These are phyloP conservation scores for Brachyopa scutellaris DNA, from an alignment of 2,888 invertebrate species.

Conservation along the genomic window DNA sequence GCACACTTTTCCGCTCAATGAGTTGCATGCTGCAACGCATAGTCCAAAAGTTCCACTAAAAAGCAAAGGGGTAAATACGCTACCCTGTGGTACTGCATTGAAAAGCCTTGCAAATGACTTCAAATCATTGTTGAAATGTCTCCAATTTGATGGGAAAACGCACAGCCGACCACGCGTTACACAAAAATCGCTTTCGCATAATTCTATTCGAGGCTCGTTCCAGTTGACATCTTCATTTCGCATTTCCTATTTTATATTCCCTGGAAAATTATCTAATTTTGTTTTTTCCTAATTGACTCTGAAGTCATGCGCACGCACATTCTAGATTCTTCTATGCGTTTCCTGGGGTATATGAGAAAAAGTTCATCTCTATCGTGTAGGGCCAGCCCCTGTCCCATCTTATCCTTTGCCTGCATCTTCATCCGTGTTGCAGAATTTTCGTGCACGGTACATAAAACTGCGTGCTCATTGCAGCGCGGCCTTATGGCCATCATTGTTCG, in stretches of 20 bases:
- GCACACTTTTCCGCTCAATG: slow-evolving; percentile 51
- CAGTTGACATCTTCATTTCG: slow-evolving; percentile 27
- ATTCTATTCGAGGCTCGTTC: neutral
- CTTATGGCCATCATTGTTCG: slow-evolving; percentile 34
- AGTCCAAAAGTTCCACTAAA: no score
- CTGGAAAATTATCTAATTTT: slow-evolving; percentile 37
- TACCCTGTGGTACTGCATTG: no score
- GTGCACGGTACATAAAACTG: slow-evolving; percentile 67
- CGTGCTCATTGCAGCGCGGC: slow-evolving; percentile 61
- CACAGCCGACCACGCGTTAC: no score
- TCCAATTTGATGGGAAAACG: no score
- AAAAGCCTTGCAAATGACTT: no score
- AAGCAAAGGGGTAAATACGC: no score
- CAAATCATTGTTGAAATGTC: no score
- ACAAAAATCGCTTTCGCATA: no score
- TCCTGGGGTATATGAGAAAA: no score
- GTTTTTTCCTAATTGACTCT: slow-evolving; percentile 55
- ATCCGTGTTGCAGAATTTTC: slow-evolving; percentile 32
- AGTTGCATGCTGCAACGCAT: neutral
- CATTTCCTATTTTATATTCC: neutral
- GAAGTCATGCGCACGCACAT: slow-evolving; percentile 56
- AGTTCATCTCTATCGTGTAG: slow-evolving; percentile 65
- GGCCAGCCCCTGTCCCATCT: slow-evolving; percentile 23
- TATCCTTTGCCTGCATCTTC: slow-evolving; percentile 43
- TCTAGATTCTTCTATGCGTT: slow-evolving; percentile 32